Evolutionary conservation across 1,140 invertebrate genomes (phyloP).

Genomic region (Drosophila kurseongensis): DNA sequence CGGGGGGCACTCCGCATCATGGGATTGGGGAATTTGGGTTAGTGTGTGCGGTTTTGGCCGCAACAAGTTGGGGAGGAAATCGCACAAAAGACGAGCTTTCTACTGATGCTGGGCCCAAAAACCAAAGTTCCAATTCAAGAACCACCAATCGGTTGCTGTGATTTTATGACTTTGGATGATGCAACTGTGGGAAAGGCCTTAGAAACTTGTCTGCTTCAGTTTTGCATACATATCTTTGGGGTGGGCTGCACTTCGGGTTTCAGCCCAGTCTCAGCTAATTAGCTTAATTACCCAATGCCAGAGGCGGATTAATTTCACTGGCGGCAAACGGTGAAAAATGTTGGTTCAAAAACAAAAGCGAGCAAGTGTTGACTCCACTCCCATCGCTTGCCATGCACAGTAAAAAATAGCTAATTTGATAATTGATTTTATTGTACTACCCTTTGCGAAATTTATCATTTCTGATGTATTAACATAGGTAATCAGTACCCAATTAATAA

Average conservation of each 20-base stretch:
- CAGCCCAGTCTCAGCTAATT: conserved; percentile 60
- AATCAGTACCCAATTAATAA: too few relatives aligned
- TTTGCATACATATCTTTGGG: conserved; percentile 26
- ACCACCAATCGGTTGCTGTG: background rate
- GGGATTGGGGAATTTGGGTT: conserved; percentile 62
- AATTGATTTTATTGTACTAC: background rate
- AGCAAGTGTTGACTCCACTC: conserved; percentile 58
- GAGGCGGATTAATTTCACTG: conserved; percentile 58
- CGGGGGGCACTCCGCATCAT: conserved; percentile 26
- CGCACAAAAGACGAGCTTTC: conserved; percentile 26
- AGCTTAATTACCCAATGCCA: conserved; percentile 70
- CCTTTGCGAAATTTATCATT: too few relatives aligned
- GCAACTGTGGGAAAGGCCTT: conserved; percentile 42
- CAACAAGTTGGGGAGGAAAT: conserved; percentile 36
- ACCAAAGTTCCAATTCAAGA: conserved; percentile 4
- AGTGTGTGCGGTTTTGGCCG: conserved; percentile 57
- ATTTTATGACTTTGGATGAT: conserved; percentile 24
- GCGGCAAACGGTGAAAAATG: conserved; percentile 53
- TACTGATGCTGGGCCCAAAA: background rate
- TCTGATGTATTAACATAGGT: too few relatives aligned
- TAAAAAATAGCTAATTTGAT: conserved; percentile 1
- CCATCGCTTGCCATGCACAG: conserved; percentile 43
- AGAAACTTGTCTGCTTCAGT: background rate
- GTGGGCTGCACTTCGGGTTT: conserved; percentile 60
- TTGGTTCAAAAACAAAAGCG: conserved; percentile 58